A percentile compares a stretch with the other conserved stretches of the same genome.
Conservation (phyloP, 2,888 invertebrate species). For the Cotesia congregata region DNA sequence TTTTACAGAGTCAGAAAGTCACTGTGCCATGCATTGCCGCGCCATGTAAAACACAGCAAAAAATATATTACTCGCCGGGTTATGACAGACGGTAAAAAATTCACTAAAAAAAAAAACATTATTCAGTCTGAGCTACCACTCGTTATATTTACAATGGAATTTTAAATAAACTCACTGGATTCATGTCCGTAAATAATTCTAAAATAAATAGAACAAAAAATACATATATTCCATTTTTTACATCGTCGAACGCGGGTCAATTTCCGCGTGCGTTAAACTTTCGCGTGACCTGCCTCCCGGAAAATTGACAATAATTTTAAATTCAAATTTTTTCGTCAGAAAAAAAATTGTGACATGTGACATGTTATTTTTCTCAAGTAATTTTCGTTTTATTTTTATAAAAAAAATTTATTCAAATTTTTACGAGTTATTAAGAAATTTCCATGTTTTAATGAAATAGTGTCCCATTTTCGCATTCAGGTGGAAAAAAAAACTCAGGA, state of each 20-base stretch:
- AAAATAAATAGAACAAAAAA: background rate
- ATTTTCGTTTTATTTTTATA: no score
- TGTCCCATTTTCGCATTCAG: no score
- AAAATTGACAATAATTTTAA: background rate
- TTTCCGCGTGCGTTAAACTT: constrained; percentile 5
- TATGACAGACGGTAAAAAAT: constrained; percentile 23
- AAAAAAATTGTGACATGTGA: no score
- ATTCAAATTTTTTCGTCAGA: background rate
- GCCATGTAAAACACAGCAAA: background rate
- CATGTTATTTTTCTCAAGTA: no score
- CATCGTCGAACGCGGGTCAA: background rate
- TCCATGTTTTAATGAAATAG: no score
- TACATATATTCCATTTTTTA: background rate
- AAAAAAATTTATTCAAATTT: no score
- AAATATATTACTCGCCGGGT: constrained; percentile 19
- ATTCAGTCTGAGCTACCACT: background rate
- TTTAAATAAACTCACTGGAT: background rate
- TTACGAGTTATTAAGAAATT: no score
- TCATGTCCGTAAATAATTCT: background rate
- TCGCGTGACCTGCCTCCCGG: constrained; percentile 16
- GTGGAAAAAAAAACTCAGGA: no score
- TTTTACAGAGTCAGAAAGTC: background rate
- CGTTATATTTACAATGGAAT: background rate
- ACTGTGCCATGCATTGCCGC: background rate
- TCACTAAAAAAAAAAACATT: background rate